Conservation (phyloP, 1,140 invertebrate genomes). For the Pentalonia nigronervosa region DNA sequence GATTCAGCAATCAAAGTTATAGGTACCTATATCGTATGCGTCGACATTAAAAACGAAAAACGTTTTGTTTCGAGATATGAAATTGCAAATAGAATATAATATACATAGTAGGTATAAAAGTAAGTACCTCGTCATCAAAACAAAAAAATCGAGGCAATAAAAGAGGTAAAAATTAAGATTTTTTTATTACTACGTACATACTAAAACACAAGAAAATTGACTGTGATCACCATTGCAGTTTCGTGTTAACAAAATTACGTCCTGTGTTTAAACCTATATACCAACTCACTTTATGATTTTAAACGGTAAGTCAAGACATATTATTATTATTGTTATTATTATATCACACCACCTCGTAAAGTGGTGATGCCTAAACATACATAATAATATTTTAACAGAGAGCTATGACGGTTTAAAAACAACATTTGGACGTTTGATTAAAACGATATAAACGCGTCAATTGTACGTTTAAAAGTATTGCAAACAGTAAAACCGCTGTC, state of each 20-base stretch:
- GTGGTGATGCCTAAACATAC: neutral
- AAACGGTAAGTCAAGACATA: neutral
- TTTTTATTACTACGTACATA: neutral
- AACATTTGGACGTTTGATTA: neutral
- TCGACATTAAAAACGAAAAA: too few species aligned
- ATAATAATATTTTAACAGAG: too few species aligned
- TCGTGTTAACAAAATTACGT: neutral
- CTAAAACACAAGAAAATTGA: too few species aligned
- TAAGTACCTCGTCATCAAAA: too few species aligned
- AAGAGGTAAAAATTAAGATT: neutral
- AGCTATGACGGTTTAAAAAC: neutral
- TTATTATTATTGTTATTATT: neutral
- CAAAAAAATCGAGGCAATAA: neutral
- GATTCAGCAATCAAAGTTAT: too few species aligned
- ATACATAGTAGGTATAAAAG: too few species aligned
- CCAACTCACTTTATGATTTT: neutral
- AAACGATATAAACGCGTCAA: neutral
- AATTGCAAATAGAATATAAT: neutral
- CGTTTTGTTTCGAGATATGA: neutral
- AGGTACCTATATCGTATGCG: too few species aligned
- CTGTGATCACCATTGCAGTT: neutral
- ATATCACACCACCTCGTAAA: too few species aligned
- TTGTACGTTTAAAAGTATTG: neutral
- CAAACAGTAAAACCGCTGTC: neutral
- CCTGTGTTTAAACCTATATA: neutral